Evolutionary conservation across 2,797 vertebrate species (phyloP).

Genomic region (Peromyscus eremicus): DNA sequence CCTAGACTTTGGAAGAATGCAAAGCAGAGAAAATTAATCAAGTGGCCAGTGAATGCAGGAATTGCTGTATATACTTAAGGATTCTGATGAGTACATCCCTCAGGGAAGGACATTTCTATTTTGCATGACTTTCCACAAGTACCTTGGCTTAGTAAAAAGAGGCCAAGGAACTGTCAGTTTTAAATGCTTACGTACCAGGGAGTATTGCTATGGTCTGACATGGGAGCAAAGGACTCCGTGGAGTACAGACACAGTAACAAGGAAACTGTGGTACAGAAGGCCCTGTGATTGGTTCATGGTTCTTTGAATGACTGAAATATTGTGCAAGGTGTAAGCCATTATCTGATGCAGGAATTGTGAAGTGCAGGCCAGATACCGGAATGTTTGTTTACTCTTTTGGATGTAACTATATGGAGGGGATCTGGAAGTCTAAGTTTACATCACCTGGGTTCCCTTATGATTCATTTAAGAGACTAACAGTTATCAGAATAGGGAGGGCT

Average conservation of each 20-base stretch:
- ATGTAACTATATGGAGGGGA: neutral
- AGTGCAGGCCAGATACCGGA: neutral
- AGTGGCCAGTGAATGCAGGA: neutral
- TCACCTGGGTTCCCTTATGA: neutral
- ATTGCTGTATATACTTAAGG: neutral
- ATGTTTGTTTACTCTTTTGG: neutral
- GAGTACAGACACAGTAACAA: neutral
- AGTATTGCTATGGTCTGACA: neutral
- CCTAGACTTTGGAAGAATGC: neutral
- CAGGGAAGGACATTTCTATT: neutral
- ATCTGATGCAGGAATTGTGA: neutral
- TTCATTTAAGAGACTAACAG: neutral
- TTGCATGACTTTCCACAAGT: neutral
- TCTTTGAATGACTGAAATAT: slow-evolving; percentile 19
- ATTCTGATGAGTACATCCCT: neutral
- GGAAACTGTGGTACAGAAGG: neutral
- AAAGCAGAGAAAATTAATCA: slow-evolving; percentile 11
- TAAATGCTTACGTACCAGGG: neutral
- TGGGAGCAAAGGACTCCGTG: neutral
- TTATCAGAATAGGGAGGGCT: neutral
- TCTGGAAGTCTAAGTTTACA: neutral
- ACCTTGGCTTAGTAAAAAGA: neutral
- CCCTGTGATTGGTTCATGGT: neutral
- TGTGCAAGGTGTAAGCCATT: neutral
- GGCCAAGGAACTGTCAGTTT: neutral